Conservation (phyloP, 2,113 vertebrate genomes). For the Elephantulus edwardii region DNA sequence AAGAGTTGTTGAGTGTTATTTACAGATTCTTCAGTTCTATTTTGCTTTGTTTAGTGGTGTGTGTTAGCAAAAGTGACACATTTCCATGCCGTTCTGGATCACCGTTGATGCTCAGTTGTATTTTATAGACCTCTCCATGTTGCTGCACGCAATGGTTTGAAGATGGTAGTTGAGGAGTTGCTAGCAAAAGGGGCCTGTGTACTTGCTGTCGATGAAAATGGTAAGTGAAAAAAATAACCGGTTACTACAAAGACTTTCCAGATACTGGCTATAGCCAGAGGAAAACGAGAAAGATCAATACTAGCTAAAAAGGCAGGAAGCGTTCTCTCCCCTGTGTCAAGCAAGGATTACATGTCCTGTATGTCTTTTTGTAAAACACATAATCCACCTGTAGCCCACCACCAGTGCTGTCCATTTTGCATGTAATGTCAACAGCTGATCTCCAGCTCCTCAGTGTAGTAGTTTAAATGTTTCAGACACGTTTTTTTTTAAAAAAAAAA, state of each 20-base stretch:
- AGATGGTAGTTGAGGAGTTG: conserved; percentile 93
- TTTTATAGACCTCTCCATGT: conserved; percentile 92
- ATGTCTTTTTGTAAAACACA: conserved; percentile 45
- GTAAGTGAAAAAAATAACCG: conserved; percentile 82
- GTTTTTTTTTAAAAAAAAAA: conserved; percentile 37
- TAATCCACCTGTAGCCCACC: conserved; percentile 66
- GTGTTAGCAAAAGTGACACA: neutral
- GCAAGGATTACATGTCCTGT: conserved; percentile 28
- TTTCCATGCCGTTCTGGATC: neutral
- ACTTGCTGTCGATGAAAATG: conserved; percentile 93
- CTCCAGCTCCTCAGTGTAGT: conserved; percentile 79
- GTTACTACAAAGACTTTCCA: rapidly evolving
- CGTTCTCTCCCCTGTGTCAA: conserved; percentile 54
- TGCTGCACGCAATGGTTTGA: conserved; percentile 93
- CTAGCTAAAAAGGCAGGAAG: conserved; percentile 39
- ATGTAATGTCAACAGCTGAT: conserved; percentile 77
- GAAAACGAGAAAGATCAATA: conserved; percentile 49
- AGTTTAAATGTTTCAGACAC: conserved; percentile 71
- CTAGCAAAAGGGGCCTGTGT: conserved; percentile 93
- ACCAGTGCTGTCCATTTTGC: conserved; percentile 76
- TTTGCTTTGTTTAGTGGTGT: neutral
- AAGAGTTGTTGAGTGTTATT: neutral
- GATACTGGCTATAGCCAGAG: neutral
- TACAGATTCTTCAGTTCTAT: neutral
- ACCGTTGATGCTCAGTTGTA: neutral